phyloP scores from a whole-genome alignment of 2,113 vertebrate species.

The Neoarius graeffei region DNA sequence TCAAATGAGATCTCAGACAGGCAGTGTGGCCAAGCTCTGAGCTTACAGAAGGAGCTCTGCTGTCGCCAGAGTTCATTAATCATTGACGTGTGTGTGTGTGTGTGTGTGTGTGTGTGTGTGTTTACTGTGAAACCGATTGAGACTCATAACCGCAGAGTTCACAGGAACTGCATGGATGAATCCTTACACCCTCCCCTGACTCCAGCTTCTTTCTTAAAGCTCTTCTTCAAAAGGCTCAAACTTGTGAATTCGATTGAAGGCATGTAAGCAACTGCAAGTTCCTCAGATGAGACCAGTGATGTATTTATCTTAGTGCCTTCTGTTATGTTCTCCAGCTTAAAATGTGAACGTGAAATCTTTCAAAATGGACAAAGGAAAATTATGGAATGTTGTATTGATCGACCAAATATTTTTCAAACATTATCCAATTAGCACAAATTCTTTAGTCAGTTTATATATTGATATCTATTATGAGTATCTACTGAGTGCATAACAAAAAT shows the following conservation, averaged over 20 bases:
- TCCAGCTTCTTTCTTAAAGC: slow-evolving; percentile 35
- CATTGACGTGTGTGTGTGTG: slow-evolving; percentile 20
- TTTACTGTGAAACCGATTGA: background rate
- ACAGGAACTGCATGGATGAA: slow-evolving; percentile 12
- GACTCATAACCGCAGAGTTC: background rate
- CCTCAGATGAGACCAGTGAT: background rate
- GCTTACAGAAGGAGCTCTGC: background rate
- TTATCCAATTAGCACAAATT: background rate
- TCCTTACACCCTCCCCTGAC: slow-evolving; percentile 1
- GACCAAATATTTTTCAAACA: background rate
- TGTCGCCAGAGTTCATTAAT: slow-evolving; percentile 36
- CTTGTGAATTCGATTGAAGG: slow-evolving; percentile 29
- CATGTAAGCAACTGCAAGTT: slow-evolving; percentile 16
- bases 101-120: background rate
- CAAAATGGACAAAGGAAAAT: background rate
- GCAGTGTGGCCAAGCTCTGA: slow-evolving; percentile 4
- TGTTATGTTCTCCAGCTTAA: slow-evolving; percentile 12
- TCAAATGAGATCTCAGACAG: background rate
- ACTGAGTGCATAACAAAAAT: background rate
- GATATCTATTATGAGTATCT: background rate
- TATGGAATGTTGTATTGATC: background rate
- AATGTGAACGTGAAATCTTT: slow-evolving; percentile 2
- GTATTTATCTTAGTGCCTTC: slow-evolving; percentile 19
- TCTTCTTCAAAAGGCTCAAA: slow-evolving; percentile 35
- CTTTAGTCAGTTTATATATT: background rate